phyloP scores from a whole-genome alignment of 1,140 invertebrate genomes.

The Microplitis mediator region DNA sequence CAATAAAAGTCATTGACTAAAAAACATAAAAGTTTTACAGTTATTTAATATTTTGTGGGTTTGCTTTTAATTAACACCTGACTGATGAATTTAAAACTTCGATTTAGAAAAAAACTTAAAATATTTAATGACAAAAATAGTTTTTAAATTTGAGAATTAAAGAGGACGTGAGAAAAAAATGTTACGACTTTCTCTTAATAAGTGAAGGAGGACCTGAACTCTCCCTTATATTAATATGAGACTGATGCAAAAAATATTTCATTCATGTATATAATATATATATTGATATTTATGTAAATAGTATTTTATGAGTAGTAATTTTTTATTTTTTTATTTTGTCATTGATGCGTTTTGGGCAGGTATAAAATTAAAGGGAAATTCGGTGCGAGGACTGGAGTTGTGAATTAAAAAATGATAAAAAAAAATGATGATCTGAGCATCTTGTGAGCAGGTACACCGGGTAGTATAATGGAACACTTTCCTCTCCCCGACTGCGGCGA shows the following conservation, averaged over 20 bases:
- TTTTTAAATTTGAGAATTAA: too few species aligned
- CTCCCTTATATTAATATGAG: neutral
- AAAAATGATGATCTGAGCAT: neutral
- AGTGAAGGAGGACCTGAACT: conserved; percentile 8
- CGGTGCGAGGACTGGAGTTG: neutral
- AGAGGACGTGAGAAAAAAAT: conserved; percentile 18
- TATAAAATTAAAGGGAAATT: neutral
- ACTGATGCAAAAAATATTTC: neutral
- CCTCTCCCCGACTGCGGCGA: conserved; percentile 58
- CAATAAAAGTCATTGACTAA: too few species aligned
- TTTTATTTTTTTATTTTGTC: too few species aligned
- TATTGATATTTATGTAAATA: too few species aligned
- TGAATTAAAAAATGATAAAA: neutral
- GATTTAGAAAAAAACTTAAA: too few species aligned
- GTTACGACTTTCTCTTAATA: conserved; percentile 16
- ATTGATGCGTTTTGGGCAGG: too few species aligned
- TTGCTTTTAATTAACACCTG: too few species aligned
- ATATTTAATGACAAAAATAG: neutral
- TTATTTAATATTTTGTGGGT: too few species aligned
- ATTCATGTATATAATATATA: too few species aligned
- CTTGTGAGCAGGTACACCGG: conserved; percentile 10
- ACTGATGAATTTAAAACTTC: too few species aligned
- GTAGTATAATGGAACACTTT: conserved; percentile 60
- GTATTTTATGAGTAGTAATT: too few species aligned
- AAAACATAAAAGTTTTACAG: too few species aligned